A percentile compares a stretch with the other conserved stretches of the same genome.
phyloP scores from a whole-genome alignment of 1,140 invertebrate genomes.

The Cydia fagiglandana region DNA sequence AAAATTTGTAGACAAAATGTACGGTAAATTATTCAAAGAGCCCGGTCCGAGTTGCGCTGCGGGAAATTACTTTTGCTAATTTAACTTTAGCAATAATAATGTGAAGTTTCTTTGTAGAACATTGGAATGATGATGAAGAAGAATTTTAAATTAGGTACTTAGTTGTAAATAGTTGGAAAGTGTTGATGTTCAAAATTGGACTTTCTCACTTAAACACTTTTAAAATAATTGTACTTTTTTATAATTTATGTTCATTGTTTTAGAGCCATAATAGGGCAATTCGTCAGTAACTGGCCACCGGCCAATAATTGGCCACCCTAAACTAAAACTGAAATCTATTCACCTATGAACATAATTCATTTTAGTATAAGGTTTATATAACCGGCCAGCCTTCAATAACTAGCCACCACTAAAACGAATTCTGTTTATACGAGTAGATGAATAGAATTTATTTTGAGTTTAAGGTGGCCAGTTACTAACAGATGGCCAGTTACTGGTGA shows the following conservation, averaged over 20 bases:
- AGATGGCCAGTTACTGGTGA: too few relatives aligned
- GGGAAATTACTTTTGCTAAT: conserved; percentile 22
- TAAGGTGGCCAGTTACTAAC: too few relatives aligned
- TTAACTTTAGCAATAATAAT: conserved; percentile 18
- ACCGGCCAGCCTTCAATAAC: too few relatives aligned
- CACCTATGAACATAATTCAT: too few relatives aligned
- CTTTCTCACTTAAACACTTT: not conserved
- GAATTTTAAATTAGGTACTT: conserved; percentile 12
- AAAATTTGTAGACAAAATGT: conserved; percentile 27
- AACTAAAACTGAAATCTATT: too few relatives aligned
- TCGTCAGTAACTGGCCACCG: too few relatives aligned
- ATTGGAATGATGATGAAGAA: not conserved
- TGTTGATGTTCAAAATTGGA: not conserved
- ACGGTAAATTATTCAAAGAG: conserved; percentile 30
- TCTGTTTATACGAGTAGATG: too few relatives aligned
- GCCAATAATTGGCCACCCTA: too few relatives aligned
- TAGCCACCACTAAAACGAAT: too few relatives aligned
- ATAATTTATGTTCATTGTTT: not conserved
- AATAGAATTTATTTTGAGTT: too few relatives aligned
- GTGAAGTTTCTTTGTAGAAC: conserved; percentile 13
- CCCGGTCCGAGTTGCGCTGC: conserved; percentile 10
- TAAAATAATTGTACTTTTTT: not conserved
- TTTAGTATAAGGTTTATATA: too few relatives aligned
- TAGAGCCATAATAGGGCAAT: too few relatives aligned
- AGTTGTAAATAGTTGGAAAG: conserved; percentile 3